phyloP scores from a whole-genome alignment of 1,140 invertebrate species.

The Aricia agestis region DNA sequence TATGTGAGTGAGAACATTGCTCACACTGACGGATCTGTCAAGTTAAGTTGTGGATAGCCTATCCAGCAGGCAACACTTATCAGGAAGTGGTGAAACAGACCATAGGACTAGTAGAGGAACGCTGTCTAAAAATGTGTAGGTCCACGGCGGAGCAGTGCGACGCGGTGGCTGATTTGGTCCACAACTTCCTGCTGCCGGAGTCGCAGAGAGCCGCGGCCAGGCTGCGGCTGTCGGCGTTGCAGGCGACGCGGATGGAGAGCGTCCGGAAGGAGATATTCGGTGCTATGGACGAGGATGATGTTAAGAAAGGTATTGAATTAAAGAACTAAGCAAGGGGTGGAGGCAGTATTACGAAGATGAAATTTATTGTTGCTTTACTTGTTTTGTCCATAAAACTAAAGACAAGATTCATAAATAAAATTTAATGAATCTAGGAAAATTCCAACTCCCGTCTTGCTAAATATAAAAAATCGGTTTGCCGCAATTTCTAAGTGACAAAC shows the following conservation, averaged over 20 bases:
- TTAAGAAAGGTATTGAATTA: slow-evolving; percentile 31
- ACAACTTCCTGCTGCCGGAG: slow-evolving; percentile 60
- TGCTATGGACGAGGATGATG: slow-evolving; percentile 42
- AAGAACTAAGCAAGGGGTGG: neutral
- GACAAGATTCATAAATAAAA: too few species aligned
- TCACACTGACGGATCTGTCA: too few species aligned
- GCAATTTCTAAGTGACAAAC: too few species aligned
- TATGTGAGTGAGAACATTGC: slow-evolving; percentile 40
- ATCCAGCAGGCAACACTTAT: too few species aligned
- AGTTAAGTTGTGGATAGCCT: too few species aligned
- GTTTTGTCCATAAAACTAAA: too few species aligned
- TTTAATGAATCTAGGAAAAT: too few species aligned
- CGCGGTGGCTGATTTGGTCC: slow-evolving; percentile 57
- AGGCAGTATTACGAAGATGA: neutral
- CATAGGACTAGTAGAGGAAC: too few species aligned
- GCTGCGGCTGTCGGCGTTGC: slow-evolving; percentile 37
- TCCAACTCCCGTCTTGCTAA: too few species aligned
- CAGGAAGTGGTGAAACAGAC: neutral
- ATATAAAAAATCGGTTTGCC: too few species aligned
- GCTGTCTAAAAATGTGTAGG: slow-evolving; percentile 26
- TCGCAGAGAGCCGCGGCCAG: slow-evolving; percentile 46
- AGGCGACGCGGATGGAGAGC: slow-evolving; percentile 35
- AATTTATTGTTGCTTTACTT: too few species aligned
- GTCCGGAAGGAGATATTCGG: slow-evolving; percentile 47
- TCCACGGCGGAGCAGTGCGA: slow-evolving; percentile 59